Evolutionary conservation across 2,113 vertebrate species (phyloP).

Genomic region (Rhinolophus sinicus): DNA sequence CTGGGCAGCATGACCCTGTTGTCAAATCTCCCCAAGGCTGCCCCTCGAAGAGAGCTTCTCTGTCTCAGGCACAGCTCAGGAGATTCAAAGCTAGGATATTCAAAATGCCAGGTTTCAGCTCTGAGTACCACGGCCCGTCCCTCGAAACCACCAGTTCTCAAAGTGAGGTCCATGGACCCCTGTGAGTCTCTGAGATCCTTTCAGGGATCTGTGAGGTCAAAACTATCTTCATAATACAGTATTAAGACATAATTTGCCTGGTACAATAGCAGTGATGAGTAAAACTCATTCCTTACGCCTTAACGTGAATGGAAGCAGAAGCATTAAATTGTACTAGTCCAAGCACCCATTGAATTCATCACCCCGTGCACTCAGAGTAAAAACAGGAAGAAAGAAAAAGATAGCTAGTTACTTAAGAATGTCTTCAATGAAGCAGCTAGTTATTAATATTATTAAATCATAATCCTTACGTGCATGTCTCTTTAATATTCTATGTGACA

Average conservation of each 20-base stretch:
- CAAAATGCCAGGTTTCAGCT: not conserved
- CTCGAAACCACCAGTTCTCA: not conserved
- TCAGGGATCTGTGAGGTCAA: not conserved
- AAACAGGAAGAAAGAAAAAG: not conserved
- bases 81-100: not conserved
- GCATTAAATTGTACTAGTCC: not conserved
- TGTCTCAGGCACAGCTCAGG: not conserved
- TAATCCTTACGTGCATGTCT: not conserved
- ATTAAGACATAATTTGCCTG: not conserved
- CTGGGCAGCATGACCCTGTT: rapidly evolving
- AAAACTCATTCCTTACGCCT: not conserved
- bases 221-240: not conserved
- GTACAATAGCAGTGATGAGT: not conserved
- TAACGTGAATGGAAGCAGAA: not conserved
- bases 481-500: not conserved
- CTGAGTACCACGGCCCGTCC: not conserved
- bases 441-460: not conserved
- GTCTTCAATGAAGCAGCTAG: not conserved
- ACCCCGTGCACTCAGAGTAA: not conserved
- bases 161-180: not conserved
- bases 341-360: not conserved
- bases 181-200: not conserved
- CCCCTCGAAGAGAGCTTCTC: rapidly evolving
- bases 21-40: not conserved
- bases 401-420: not conserved